phyloP scores from a whole-genome alignment of 2,797 vertebrate genomes.

The Tympanoctomys barrerae region DNA sequence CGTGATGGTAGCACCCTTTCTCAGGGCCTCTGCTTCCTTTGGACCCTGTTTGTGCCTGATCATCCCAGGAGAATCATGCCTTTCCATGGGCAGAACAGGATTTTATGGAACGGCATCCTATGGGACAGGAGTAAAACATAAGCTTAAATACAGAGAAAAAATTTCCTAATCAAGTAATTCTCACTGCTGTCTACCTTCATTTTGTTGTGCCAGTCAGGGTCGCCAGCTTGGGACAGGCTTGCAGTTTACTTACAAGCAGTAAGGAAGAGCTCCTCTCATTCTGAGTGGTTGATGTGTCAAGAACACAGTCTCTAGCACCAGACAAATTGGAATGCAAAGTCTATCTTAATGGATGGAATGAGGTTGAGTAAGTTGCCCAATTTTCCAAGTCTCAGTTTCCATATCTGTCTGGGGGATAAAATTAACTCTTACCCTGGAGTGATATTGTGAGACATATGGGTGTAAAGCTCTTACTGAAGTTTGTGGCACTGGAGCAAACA shows the following conservation, averaged over 20 bases:
- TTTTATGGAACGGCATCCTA: neutral
- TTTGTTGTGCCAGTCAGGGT: neutral
- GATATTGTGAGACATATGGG: neutral
- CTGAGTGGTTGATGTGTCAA: neutral
- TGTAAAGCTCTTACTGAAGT: neutral
- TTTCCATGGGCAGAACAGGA: neutral
- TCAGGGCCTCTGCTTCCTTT: neutral
- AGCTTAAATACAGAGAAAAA: neutral
- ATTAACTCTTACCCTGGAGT: neutral
- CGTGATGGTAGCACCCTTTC: neutral
- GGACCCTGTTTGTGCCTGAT: neutral
- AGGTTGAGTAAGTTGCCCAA: neutral
- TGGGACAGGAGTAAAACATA: neutral
- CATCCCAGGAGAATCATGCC: neutral
- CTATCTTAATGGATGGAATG: neutral
- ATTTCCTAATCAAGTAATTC: neutral
- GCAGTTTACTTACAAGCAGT: neutral
- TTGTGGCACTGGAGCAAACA: neutral
- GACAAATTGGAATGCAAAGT: neutral
- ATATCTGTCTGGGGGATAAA: slow-evolving; percentile 18
- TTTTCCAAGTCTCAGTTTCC: neutral
- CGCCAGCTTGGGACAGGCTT: neutral
- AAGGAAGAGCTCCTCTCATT: neutral
- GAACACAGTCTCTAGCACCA: neutral
- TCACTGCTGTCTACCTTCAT: neutral